phyloP scores from a whole-genome alignment of 2,888 invertebrate genomes.

The Pristionchus maxplancki region DNA sequence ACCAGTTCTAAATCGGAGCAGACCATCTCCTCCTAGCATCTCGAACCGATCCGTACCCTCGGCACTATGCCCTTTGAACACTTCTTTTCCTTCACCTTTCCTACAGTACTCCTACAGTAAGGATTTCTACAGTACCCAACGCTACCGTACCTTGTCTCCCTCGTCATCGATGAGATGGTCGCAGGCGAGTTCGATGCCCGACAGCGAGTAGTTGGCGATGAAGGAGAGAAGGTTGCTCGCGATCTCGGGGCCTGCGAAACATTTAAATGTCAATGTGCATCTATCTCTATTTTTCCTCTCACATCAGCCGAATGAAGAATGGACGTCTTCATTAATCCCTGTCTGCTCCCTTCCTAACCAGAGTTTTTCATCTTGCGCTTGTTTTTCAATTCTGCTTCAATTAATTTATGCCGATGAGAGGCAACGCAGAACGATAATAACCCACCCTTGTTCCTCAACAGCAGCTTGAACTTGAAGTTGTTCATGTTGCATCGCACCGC shows the following conservation, averaged over 20 bases:
- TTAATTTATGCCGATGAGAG: too few relatives aligned
- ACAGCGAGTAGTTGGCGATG: slow-evolving; percentile 44
- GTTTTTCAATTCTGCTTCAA: too few relatives aligned
- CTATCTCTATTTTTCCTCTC: background rate
- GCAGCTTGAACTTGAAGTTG: background rate
- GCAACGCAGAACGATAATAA: too few relatives aligned
- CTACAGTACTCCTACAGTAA: too few relatives aligned
- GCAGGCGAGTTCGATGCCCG: slow-evolving; percentile 58
- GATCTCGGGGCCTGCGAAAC: background rate
- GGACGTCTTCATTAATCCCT: too few relatives aligned
- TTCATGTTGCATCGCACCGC: slow-evolving; percentile 53
- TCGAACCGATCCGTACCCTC: too few relatives aligned
- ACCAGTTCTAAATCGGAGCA: too few relatives aligned
- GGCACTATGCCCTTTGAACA: too few relatives aligned
- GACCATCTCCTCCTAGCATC: too few relatives aligned
- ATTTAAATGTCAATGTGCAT: background rate
- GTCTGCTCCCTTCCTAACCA: too few relatives aligned
- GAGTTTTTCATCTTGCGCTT: too few relatives aligned
- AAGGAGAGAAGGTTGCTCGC: background rate
- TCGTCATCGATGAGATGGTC: slow-evolving; percentile 54
- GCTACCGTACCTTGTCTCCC: background rate
- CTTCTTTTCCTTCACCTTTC: too few relatives aligned
- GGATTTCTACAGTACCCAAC: background rate
- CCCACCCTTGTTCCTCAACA: background rate
- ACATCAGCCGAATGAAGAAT: background rate